These are phyloP conservation scores for Anguilla japonica DNA, from an alignment of 2,113 vertebrate genomes.

Conservation along the genomic window DNA sequence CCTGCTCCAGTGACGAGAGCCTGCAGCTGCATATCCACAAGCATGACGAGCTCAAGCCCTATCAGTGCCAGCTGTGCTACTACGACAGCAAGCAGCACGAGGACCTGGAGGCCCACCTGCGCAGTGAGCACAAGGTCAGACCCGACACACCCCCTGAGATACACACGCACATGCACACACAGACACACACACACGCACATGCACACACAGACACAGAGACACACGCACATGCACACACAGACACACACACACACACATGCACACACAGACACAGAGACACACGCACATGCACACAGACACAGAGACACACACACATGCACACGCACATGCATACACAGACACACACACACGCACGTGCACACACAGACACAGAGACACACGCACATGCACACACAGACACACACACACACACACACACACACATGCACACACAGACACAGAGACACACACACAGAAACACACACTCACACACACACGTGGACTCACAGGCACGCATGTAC, in stretches of 20 bases:
- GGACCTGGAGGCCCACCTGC: slow-evolving; percentile 89
- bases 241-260: too few species aligned
- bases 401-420: neutral
- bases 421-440: too few species aligned
- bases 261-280: too few species aligned
- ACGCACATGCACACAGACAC: too few species aligned
- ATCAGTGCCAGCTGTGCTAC: slow-evolving; percentile 97
- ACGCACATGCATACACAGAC: too few species aligned
- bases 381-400: too few species aligned
- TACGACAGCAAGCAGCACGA: slow-evolving; percentile 89
- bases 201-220: too few species aligned
- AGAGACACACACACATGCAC: neutral
- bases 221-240: too few species aligned
- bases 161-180: neutral
- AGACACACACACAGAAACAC: neutral
- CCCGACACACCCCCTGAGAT: neutral
- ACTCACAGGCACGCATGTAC: too few species aligned
- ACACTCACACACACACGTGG: neutral
- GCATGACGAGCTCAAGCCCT: slow-evolving; percentile 92
- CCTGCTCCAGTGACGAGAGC: slow-evolving; percentile 91
- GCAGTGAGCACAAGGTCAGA: slow-evolving; percentile 92
- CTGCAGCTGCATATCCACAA: slow-evolving; percentile 95
- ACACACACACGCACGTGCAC: too few species aligned
- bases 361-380: too few species aligned
- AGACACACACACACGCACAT: too few species aligned